Conservation (phyloP, 1,140 invertebrate genomes). For the Brachionus rotundiformis region DNA sequence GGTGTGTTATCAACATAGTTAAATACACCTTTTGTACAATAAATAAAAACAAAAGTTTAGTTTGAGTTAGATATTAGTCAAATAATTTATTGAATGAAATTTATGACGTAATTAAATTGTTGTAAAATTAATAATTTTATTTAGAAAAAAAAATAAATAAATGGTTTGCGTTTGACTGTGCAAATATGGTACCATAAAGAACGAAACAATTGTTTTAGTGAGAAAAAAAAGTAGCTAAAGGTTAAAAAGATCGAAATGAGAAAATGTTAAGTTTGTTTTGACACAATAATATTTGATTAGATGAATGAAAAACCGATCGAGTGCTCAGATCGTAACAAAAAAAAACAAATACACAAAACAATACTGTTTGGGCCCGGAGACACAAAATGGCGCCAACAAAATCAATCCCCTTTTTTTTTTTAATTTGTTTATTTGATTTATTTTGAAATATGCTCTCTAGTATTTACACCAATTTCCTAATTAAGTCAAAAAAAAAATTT, state of each 20-base stretch:
- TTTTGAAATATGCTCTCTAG: background rate
- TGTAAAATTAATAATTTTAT: background rate
- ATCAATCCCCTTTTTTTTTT: background rate
- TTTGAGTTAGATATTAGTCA: no score
- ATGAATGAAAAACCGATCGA: background rate
- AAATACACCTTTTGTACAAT: no score
- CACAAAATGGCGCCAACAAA: background rate
- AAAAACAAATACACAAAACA: slow-evolving; percentile 7
- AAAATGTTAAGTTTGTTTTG: slow-evolving; percentile 2
- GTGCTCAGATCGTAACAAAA: background rate
- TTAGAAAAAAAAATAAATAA: slow-evolving; percentile 12
- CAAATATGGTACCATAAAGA: background rate
- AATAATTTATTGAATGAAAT: background rate
- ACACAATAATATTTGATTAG: background rate
- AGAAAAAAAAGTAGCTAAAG: background rate
- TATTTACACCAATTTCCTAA: background rate
- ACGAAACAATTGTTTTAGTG: background rate
- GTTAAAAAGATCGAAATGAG: background rate
- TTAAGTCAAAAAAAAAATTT: background rate
- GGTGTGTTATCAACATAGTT: no score
- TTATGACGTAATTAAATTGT: background rate
- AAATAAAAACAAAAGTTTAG: no score
- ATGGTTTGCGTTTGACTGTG: background rate
- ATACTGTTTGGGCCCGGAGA: background rate
- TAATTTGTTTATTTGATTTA: background rate